Evolutionary conservation across 2,888 invertebrate genomes (phyloP).

Genomic region (Euproctis similis): DNA sequence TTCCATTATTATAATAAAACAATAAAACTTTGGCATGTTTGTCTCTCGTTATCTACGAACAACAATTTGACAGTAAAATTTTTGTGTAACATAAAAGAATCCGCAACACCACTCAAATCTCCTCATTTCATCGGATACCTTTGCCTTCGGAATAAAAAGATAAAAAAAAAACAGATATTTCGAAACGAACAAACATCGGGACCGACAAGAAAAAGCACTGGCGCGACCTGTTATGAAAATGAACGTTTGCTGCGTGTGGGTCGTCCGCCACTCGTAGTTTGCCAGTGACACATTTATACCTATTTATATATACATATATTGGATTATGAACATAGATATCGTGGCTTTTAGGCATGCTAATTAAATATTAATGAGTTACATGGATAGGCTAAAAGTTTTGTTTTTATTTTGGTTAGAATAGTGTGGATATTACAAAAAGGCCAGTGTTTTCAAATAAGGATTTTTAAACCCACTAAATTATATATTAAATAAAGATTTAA

Average conservation of each 20-base stretch:
- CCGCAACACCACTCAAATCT: neutral
- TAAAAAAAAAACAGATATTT: slow-evolving; percentile 18
- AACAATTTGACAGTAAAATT: neutral
- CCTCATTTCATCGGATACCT: slow-evolving; percentile 2
- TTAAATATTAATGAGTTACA: no score
- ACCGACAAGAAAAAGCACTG: slow-evolving; percentile 21
- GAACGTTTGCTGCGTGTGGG: slow-evolving; percentile 24
- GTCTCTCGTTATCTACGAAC: neutral
- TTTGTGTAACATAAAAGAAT: neutral
- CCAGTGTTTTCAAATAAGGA: no score
- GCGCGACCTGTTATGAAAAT: slow-evolving; percentile 32
- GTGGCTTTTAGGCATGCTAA: no score
- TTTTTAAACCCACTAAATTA: no score
- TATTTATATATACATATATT: no score
- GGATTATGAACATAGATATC: slow-evolving; percentile 5
- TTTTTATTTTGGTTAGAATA: no score
- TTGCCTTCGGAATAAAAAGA: slow-evolving; percentile 6
- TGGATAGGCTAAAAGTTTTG: no score
- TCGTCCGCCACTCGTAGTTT: slow-evolving; percentile 8
- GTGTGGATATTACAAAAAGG: no score
- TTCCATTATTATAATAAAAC: no score
- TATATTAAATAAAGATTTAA: no score
- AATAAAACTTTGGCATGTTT: no score
- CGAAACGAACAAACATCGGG: slow-evolving; percentile 19
- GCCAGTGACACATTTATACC: slow-evolving; percentile 1